Percentiles rank a stretch among this genome's conserved stretches.
phyloP scores from a whole-genome alignment of 1,140 invertebrate genomes.

The Amphibalanus amphitrite region DNA sequence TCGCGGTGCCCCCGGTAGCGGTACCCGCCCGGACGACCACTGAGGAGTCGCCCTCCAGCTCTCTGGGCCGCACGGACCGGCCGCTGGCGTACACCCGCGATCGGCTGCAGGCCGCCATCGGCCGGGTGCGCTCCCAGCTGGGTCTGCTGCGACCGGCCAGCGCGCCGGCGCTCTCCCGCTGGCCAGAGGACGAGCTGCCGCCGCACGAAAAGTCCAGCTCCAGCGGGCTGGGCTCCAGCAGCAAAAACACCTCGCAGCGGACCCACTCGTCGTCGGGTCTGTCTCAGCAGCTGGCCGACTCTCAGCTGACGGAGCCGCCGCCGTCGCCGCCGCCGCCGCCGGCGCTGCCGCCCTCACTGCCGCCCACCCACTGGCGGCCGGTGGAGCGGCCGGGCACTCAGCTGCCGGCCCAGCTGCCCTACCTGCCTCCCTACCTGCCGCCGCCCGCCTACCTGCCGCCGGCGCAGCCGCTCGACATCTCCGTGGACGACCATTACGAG shows the following conservation, averaged over 20 bases:
- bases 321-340: slow-evolving; percentile 34
- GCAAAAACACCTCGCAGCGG: slow-evolving; percentile 71
- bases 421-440: slow-evolving; percentile 18
- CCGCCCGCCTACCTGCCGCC: slow-evolving; percentile 17
- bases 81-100: slow-evolving; percentile 29
- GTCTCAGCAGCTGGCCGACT: slow-evolving; percentile 31
- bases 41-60: background rate
- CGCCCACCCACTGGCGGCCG: slow-evolving; percentile 16
- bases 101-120: slow-evolving; percentile 27
- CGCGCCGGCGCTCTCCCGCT: slow-evolving; percentile 24
- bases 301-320: slow-evolving; percentile 47
- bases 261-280: slow-evolving; percentile 42
- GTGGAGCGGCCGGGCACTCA: slow-evolving; percentile 9
- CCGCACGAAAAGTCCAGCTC: slow-evolving; percentile 65
- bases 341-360: too few relatives aligned
- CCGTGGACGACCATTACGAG: slow-evolving; percentile 88
- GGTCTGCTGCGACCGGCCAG: slow-evolving; percentile 11
- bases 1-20: too few relatives aligned
- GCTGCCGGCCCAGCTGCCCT: slow-evolving; percentile 18
- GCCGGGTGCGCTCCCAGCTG: slow-evolving; percentile 23
- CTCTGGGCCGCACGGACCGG: slow-evolving; percentile 14
- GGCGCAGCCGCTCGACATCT: slow-evolving; percentile 42
- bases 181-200: slow-evolving; percentile 42
- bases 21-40: too few relatives aligned
- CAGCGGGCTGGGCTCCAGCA: slow-evolving; percentile 56